These are phyloP conservation scores for human (Homo sapiens) DNA, from an alignment of 2,113 vertebrate genomes.

Conservation along the genomic window DNA sequence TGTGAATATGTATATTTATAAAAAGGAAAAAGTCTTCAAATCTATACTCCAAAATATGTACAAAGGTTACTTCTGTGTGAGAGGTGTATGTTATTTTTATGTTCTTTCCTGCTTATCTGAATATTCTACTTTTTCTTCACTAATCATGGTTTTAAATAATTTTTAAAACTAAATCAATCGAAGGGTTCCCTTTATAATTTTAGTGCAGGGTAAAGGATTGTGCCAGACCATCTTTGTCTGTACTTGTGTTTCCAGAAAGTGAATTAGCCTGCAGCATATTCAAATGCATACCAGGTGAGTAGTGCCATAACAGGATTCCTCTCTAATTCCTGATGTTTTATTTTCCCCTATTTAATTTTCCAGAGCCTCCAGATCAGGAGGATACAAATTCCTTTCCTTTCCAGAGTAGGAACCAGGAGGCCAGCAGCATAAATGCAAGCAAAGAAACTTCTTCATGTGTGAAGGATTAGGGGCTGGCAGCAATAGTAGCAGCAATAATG, in stretches of 20 bases:
- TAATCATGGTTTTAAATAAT: background rate
- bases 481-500: background rate
- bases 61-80: background rate
- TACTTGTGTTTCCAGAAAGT: background rate
- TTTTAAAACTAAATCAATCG: background rate
- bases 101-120: background rate
- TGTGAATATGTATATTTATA: background rate
- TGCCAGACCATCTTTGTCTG: background rate
- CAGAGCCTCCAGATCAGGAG: background rate
- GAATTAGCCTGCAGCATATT: background rate
- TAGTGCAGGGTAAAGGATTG: background rate
- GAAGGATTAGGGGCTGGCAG: background rate
- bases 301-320: background rate
- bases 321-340: background rate
- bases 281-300: background rate
- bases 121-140: conserved; percentile 24
- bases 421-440: background rate
- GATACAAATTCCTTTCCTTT: background rate
- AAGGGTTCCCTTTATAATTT: background rate
- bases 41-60: background rate
- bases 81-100: background rate
- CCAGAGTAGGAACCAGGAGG: background rate
- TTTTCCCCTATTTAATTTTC: background rate
- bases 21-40: background rate
- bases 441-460: background rate